phyloP scores from a whole-genome alignment of 2,888 invertebrate species.

The Pelosia muscerda region DNA sequence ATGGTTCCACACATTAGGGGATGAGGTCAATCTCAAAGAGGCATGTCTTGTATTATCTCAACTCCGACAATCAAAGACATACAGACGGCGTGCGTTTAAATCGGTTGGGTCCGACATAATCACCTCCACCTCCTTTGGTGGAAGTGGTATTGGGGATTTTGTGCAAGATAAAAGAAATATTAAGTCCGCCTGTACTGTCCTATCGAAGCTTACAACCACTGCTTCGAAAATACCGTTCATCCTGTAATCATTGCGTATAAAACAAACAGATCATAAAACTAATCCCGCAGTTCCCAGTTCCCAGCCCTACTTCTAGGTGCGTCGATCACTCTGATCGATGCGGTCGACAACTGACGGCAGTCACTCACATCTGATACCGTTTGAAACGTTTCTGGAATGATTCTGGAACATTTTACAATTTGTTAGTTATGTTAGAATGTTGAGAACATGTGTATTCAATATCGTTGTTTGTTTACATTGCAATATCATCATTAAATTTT shows the following conservation, averaged over 20 bases:
- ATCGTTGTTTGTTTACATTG: conserved; percentile 1
- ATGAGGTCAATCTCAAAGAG: no score
- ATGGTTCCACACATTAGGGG: no score
- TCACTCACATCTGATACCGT: conserved; percentile 35
- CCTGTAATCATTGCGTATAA: conserved; percentile 11
- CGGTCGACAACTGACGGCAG: conserved; percentile 36
- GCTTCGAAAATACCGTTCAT: neutral
- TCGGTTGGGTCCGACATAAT: no score
- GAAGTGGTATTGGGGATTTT: no score
- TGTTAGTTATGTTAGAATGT: conserved; percentile 10
- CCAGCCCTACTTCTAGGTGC: conserved; percentile 46
- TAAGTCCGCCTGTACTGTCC: no score
- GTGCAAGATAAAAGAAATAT: no score
- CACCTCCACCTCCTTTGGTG: no score
- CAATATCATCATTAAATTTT: neutral
- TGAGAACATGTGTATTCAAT: conserved; percentile 11
- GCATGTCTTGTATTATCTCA: no score
- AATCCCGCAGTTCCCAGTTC: conserved; percentile 28
- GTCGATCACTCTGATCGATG: conserved; percentile 58
- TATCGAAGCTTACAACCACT: no score
- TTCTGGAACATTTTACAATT: conserved; percentile 15
- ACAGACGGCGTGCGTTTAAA: no score
- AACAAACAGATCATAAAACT: conserved; percentile 44
- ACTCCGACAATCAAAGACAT: no score
- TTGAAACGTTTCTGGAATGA: conserved; percentile 3